These are phyloP conservation scores for Antidorcas marsupialis DNA, from an alignment of 2,113 vertebrate genomes.

Conservation along the genomic window DNA sequence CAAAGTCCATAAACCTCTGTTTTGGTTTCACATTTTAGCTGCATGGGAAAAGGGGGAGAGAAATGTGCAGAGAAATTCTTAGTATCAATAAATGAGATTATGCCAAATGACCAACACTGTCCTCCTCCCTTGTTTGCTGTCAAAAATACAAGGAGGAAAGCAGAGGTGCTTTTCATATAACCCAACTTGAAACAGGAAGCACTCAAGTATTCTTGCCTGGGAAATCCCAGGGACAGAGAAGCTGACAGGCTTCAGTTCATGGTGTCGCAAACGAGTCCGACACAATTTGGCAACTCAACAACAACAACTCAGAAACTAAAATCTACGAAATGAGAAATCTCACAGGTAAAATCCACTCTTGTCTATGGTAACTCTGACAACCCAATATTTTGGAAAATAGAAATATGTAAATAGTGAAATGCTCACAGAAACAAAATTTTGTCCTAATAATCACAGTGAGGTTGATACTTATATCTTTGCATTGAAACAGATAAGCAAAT, in stretches of 20 bases:
- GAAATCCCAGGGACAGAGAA: neutral
- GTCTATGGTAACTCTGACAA: neutral
- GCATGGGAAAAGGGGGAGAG: neutral
- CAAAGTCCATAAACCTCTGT: conserved; percentile 59
- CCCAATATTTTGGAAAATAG: neutral
- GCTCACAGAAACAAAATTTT: neutral
- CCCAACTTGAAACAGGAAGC: neutral
- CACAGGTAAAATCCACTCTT: neutral
- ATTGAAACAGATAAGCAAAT: neutral
- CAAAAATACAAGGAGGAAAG: neutral
- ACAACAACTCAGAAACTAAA: neutral
- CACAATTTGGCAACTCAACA: neutral
- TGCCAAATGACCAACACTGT: neutral
- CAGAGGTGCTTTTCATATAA: neutral
- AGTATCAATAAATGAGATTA: conserved; percentile 25
- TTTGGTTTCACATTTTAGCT: conserved; percentile 40
- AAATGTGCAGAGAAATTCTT: neutral
- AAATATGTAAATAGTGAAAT: neutral
- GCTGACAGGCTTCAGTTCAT: neutral
- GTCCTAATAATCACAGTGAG: neutral
- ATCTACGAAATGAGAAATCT: neutral
- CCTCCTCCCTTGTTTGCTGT: neutral
- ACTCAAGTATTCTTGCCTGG: neutral
- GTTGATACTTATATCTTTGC: neutral
- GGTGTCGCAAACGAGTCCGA: neutral